phyloP scores from a whole-genome alignment of 2,113 vertebrate species.

The Hyla sarda region DNA sequence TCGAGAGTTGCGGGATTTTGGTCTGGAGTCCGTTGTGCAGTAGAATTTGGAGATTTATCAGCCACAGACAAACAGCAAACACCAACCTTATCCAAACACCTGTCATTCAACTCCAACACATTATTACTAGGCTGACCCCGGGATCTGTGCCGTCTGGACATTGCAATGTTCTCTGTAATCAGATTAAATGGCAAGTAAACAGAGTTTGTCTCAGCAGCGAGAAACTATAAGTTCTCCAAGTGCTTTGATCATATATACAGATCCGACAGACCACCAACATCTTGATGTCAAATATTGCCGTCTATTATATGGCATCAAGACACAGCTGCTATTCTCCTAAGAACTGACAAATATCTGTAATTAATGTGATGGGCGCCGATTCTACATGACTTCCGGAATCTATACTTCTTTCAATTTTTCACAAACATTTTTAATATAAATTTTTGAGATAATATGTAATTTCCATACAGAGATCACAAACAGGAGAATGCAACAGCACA shows the following conservation, averaged over 20 bases:
- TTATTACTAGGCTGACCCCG: neutral
- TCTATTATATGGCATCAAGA: neutral
- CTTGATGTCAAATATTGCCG: neutral
- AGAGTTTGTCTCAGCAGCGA: neutral
- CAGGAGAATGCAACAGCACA: too few relatives aligned
- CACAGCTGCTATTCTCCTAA: neutral
- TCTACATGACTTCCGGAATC: neutral
- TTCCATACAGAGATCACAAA: too few relatives aligned
- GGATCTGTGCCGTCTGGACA: neutral
- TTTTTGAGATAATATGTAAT: too few relatives aligned
- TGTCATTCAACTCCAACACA: neutral
- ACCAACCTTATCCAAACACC: neutral
- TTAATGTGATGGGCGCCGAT: neutral
- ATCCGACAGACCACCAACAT: neutral
- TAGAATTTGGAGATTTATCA: neutral
- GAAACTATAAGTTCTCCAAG: neutral
- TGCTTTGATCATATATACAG: slow-evolving; percentile 7
- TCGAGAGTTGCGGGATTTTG: neutral
- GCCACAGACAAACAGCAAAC: neutral
- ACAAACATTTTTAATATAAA: neutral
- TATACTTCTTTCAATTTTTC: neutral
- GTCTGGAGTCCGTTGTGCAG: neutral
- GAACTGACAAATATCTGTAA: neutral
- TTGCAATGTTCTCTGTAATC: neutral
- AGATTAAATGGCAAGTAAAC: neutral